A percentile compares a stretch with the other conserved stretches of the same genome.
These are phyloP conservation scores for Diprion similis DNA, from an alignment of 1,140 invertebrate genomes.

Conservation along the genomic window DNA sequence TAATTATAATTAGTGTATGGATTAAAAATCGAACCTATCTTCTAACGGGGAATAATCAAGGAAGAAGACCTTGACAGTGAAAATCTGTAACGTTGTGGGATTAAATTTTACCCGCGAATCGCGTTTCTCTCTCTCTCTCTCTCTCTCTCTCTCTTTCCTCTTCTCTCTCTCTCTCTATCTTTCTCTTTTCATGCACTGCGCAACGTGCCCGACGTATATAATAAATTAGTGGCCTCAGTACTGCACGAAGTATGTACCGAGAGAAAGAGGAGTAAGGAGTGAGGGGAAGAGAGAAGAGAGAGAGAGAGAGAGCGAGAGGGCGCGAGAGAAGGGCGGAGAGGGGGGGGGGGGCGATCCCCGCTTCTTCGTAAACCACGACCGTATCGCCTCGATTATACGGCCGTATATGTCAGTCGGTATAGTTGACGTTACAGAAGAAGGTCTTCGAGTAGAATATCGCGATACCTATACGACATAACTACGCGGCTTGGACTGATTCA, in stretches of 20 bases:
- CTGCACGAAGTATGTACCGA: not conserved
- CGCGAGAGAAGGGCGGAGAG: not conserved
- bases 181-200: no score
- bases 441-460: not conserved
- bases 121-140: not conserved
- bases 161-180: not conserved
- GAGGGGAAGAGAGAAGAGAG: not conserved
- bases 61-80: no score
- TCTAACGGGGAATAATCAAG: no score
- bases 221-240: no score
- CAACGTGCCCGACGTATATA: no score
- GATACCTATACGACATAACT: no score
- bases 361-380: conserved; percentile 14
- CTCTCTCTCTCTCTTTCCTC: not conserved
- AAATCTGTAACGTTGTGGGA: not conserved
- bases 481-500: no score
- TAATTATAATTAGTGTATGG: no score
- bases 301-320: not conserved
- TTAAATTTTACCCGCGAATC: not conserved
- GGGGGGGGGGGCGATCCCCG: not conserved
- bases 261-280: not conserved
- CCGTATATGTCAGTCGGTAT: conserved; percentile 24
- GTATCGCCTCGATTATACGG: conserved; percentile 29
- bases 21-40: no score
- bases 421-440: conserved; percentile 15